These are phyloP conservation scores for Nebria ingens DNA, from an alignment of 1,140 invertebrate genomes.

Conservation along the genomic window DNA sequence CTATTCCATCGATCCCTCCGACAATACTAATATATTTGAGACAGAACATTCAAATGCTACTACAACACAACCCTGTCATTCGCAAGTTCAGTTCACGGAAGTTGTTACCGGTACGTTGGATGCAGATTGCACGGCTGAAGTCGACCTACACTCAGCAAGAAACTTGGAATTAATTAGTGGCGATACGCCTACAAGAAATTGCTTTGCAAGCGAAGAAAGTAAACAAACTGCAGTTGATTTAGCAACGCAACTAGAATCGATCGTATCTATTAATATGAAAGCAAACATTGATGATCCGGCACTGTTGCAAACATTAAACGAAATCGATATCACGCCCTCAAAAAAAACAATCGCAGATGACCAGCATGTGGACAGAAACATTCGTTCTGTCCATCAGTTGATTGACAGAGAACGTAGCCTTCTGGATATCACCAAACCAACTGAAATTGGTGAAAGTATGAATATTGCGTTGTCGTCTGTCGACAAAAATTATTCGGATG, in stretches of 20 bases:
- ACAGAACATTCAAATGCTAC: background rate
- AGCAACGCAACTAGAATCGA: background rate
- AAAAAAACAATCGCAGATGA: background rate
- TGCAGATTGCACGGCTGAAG: background rate
- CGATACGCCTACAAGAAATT: background rate
- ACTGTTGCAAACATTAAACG: background rate
- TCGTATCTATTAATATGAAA: background rate
- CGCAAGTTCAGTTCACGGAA: too few relatives aligned
- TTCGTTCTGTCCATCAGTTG: background rate
- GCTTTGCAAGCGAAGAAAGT: background rate
- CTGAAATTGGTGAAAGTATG: too few relatives aligned
- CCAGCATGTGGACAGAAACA: background rate
- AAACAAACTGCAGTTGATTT: slow-evolving; percentile 3
- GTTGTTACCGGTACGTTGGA: too few relatives aligned
- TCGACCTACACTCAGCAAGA: background rate
- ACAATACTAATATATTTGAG: too few relatives aligned
- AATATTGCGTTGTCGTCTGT: background rate
- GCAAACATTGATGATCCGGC: background rate
- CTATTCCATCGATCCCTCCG: too few relatives aligned
- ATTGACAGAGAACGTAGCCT: background rate
- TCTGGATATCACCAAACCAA: too few relatives aligned
- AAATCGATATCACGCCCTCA: background rate
- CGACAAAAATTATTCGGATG: background rate
- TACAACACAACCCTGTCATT: too few relatives aligned
- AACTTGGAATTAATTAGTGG: slow-evolving; percentile 6